Evolutionary conservation across 2,888 invertebrate species (phyloP), one percentile per base, ranked within the genome.

Genomic region (Drosophila anomelani): DNA sequence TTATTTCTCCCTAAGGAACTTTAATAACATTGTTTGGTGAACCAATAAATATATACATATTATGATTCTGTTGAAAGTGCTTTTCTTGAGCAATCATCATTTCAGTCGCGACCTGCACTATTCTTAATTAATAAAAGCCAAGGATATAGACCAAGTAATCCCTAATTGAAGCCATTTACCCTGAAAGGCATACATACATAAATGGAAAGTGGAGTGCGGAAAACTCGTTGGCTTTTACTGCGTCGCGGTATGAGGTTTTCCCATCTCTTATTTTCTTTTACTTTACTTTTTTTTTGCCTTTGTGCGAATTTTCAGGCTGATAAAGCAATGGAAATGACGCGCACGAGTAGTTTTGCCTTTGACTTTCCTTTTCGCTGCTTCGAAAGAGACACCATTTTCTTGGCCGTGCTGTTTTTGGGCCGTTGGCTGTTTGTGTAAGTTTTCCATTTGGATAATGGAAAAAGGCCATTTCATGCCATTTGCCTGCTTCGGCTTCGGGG

Each of bases 371-470:
- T 72, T 70, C 79, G 72, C 70, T 67, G 64, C 76, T 51, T 39
- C 36, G 29, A 41, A 51, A 72, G 76, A 72, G 76, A 57, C 86
- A 76, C 77, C 63, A 80, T 82, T 64, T 79, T 77, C 88, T 77
- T 76, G 75, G 73, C 74, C 74, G 12, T 49, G 41, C 39, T 38
- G 51, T 36, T 51, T 51, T 51, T 51, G 51, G 51, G 51, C 77
- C 79, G 89, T 87, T 87, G 34, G 51, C 73, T 81, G 89, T 87
- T 84, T 79, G 85, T 90, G 85, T 85, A 87, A 87, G 85, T 90
- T 91, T 91, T 89, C 90, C 91, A 91, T 91, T 91, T 90, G 86
- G 87, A 86, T 91, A 91, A 91, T 91, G 91, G 91, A 91, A 91
- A 90, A 91, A 90, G 89, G 85, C 91, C 90, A 91, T 91, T 91